Percentiles rank a stretch among this genome's conserved stretches.
phyloP scores from a whole-genome alignment of 2,797 vertebrate species.

The Chaunax sp. region DNA sequence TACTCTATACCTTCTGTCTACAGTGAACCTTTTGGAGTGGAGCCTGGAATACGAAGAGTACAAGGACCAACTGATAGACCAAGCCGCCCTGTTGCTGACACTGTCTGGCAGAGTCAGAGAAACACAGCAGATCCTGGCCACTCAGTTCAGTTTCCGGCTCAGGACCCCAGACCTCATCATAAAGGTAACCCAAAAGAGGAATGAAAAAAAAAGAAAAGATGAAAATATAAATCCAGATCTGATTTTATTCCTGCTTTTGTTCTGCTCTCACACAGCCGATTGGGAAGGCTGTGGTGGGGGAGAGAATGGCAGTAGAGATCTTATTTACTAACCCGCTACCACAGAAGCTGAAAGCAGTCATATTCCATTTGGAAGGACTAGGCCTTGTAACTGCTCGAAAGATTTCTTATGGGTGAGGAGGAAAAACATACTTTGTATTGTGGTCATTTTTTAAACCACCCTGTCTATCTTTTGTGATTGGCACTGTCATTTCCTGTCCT shows the following conservation, averaged over 20 bases:
- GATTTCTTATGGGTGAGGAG: constrained; percentile 64
- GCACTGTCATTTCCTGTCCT: constrained; percentile 64
- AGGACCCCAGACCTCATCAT: constrained; percentile 88
- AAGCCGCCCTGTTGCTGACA: constrained; percentile 89
- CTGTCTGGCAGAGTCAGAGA: constrained; percentile 80
- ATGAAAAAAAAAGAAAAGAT: neutral
- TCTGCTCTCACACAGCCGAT: constrained; percentile 62
- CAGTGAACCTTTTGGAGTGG: constrained; percentile 79
- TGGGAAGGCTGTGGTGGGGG: constrained; percentile 77
- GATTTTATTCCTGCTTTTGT: constrained; percentile 6
- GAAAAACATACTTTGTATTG: constrained; percentile 12
- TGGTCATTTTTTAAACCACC: constrained; percentile 2
- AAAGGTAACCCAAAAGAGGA: constrained; percentile 74
- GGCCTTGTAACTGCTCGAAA: constrained; percentile 83
- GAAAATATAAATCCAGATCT: neutral
- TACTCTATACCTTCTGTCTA: neutral
- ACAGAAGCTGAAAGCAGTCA: constrained; percentile 79
- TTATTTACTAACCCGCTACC: constrained; percentile 90
- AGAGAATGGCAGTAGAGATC: constrained; percentile 86
- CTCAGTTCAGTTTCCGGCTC: constrained; percentile 90
- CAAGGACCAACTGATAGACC: constrained; percentile 87
- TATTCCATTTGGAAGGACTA: constrained; percentile 88
- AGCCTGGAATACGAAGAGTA: constrained; percentile 79
- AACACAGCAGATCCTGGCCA: constrained; percentile 86
- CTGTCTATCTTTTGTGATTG: constrained; percentile 40